Evolutionary conservation across 2,113 vertebrate genomes (phyloP).

Genomic region (Pseudolaguvia tuberculata): DNA sequence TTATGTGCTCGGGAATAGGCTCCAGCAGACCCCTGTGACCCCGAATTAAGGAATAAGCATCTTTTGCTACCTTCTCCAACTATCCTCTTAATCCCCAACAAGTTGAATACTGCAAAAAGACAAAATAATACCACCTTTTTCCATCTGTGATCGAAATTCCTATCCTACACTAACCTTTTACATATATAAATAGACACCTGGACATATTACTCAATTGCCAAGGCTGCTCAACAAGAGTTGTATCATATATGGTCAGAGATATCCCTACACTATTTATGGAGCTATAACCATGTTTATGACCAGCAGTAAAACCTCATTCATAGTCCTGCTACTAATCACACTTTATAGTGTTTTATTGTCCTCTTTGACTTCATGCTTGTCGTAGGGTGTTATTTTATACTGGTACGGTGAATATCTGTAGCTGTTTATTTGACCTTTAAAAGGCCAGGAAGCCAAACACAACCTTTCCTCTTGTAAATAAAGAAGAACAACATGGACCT

Average conservation of each 20-base stretch:
- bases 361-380: conserved; percentile 1
- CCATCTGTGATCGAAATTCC: neutral
- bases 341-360: conserved; percentile 9
- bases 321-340: neutral
- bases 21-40: too few relatives aligned
- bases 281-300: conserved; percentile 35
- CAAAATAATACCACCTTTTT: neutral
- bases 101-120: neutral
- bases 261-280: conserved; percentile 4
- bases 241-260: neutral
- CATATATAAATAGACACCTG: neutral
- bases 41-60: too few relatives aligned
- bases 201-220: neutral
- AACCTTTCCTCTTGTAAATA: neutral
- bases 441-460: conserved; percentile 22
- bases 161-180: neutral
- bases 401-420: conserved; percentile 1
- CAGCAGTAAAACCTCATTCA: conserved; percentile 29
- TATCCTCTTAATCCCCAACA: neutral
- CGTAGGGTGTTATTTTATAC: neutral
- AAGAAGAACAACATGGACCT: neutral
- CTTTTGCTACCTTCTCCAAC: neutral
- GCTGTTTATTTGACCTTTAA: conserved; percentile 28
- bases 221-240: neutral
- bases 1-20: too few relatives aligned